A percentile compares a stretch with the other conserved stretches of the same genome.
Evolutionary conservation across 2,797 vertebrate genomes (phyloP).

Genomic region (Buphagus erythrorhynchus): DNA sequence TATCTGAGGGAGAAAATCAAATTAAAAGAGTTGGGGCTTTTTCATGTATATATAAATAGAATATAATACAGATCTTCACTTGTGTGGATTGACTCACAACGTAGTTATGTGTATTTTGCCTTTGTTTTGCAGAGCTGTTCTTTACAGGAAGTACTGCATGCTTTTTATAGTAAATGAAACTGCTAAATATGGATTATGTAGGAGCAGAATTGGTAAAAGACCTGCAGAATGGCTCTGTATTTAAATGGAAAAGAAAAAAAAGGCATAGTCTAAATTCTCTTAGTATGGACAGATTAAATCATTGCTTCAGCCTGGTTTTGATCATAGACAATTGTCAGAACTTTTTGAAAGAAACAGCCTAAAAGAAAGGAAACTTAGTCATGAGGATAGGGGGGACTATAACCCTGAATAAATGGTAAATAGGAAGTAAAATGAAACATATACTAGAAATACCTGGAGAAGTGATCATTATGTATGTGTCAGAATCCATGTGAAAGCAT

Average conservation of each 20-base stretch:
- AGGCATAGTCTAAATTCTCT: neutral
- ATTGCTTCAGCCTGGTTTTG: neutral
- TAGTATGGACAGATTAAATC: neutral
- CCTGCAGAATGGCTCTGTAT: neutral
- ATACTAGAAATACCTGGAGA: neutral
- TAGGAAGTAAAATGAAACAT: neutral
- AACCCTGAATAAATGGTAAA: neutral
- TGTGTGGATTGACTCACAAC: neutral
- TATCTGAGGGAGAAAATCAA: constrained; percentile 38
- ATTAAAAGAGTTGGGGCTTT: neutral
- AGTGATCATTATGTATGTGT: neutral
- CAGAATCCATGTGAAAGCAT: neutral
- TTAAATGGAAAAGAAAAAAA: constrained; percentile 27
- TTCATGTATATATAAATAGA: neutral
- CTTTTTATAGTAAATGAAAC: constrained; percentile 56
- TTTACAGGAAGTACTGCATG: constrained; percentile 4
- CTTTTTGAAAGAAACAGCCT: neutral
- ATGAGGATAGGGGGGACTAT: neutral
- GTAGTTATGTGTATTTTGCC: neutral
- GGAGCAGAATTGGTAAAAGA: constrained; percentile 16
- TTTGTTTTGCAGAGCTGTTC: constrained; percentile 43
- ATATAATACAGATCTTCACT: constrained; percentile 6
- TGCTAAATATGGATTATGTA: constrained; percentile 53
- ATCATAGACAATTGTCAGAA: neutral
- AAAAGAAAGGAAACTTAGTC: neutral